Base-by-base conservation (phyloP, 2,113 vertebrate genomes). In the Pleuronectes platessa region DNA sequence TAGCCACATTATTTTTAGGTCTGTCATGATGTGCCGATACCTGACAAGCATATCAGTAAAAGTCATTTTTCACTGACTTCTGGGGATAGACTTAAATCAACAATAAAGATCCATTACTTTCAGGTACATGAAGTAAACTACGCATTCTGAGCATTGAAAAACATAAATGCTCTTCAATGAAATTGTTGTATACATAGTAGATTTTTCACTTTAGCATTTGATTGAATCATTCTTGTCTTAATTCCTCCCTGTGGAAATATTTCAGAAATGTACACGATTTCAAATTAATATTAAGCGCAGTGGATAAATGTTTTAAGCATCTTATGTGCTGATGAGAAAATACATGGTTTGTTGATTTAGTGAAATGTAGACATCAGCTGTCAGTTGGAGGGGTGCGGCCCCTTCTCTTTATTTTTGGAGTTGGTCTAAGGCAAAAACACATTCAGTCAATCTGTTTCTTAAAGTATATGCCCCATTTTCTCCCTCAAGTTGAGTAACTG, bases 51-150 rank as follows among this genome's bases (percentile, higher is more conserved):
- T 53, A 35, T 13, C 27, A 65, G 26, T 37, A 3, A 64, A 83
- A 75, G 54, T 58, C 13, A 31, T 51, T 69, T 64, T n/a, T 47
- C 45, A 14, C 61, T 21, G 37, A 71, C 62, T 72, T 78, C 54
- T 45, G 58, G 64, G 69, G 70, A 76, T 55, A 81, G 72, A 65
- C n/a, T 61, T 63, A 79, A 79, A 78, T 83, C 63, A 79, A 55
- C 42, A 76, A 85, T 86, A 77, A 79, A 23, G 42, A 75, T 53
- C 23, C 85, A 74, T 74, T 76, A 74, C 14, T 55, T 61, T 7
- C 45, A 55, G 56, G 12, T 14, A 2, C 45, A 51, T 61, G 62
- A 67, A 64, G 60, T 3, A 65, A 24, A 24, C 40, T 51, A n/a
- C 2, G 8, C 21, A 54, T 74, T 65, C 64, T 18, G 61, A 60